Base-by-base conservation (phyloP, 2,113 vertebrate genomes). In the Coptodon rendalli region DNA sequence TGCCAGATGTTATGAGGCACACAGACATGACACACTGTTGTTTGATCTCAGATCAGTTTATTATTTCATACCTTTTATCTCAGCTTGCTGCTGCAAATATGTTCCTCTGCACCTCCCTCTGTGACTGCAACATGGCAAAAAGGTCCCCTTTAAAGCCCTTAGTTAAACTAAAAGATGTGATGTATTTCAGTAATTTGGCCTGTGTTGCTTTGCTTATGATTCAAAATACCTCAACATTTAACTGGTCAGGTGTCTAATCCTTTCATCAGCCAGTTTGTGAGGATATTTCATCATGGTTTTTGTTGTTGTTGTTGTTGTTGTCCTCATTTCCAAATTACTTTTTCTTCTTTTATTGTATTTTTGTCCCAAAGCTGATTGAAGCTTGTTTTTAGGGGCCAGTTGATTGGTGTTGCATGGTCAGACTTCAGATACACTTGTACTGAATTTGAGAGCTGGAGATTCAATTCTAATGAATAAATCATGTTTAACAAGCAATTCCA, bases 381-480 rank as follows among this genome's bases (percentile, higher is more conserved):
- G 63, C 87, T 84, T 71, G 73, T 63, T 86, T 86, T 91, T 85
- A 89, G 79, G 12, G 83, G 56, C 81, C 22, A 90, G 92, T 87
- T 88, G 71, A 92, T 91, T 89, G 78, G 80, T 29, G 87, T 82
- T 89, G 85, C 59, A 1, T 73, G 40, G 88, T 80, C 38, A 87
- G 83, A 80, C 76, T 85, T 87, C 86, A 84, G 81, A 80, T 34
- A 36, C 63, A 78, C 84, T 86, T 84, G 36, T 84, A 38, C 85
- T 50, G 45, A 66, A 79, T 86, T 86, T 82, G 71, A 81, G 80
- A 80, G 84, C 85, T 82, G 53, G 52, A 43, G 29, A 81, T 89
- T 84, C 31, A 5, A 84, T 91, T 86, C 4, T 50, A 84, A 83
- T 89, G 76, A 93, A 87, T 92, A 89, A 89, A 78, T 87, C 81